Evolutionary conservation across 2,113 vertebrate genomes (phyloP).

Genomic region (Origma solitaria): DNA sequence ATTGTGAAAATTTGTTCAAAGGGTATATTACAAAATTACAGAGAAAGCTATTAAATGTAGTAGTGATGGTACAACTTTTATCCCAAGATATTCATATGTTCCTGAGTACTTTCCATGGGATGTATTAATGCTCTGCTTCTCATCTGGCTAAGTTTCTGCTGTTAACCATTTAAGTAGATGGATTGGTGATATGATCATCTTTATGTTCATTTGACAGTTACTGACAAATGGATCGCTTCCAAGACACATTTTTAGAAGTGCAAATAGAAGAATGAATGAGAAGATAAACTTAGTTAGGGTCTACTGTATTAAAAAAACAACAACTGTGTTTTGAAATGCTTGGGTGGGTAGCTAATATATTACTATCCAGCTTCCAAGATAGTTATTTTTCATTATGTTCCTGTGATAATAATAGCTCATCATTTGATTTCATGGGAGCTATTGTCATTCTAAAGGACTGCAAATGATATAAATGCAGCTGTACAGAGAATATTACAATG

Average conservation of each 20-base stretch:
- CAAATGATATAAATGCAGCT: slow-evolving; percentile 49
- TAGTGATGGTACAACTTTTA: background rate
- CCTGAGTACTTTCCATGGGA: background rate
- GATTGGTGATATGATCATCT: background rate
- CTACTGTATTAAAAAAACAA: background rate
- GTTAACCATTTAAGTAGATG: background rate
- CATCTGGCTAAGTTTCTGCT: background rate
- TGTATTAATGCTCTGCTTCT: background rate
- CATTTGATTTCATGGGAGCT: slow-evolving; percentile 39
- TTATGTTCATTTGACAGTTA: background rate
- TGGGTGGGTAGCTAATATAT: background rate
- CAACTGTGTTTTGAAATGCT: background rate
- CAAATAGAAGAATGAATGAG: background rate
- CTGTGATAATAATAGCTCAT: slow-evolving; percentile 37
- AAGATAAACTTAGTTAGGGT: background rate
- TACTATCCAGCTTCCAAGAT: background rate
- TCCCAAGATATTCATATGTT: background rate
- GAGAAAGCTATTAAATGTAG: background rate
- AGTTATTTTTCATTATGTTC: slow-evolving; percentile 43
- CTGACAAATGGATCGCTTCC: background rate
- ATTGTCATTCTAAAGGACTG: slow-evolving; percentile 43
- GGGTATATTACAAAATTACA: background rate
- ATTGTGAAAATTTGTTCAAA: background rate
- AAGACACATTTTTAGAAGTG: background rate
- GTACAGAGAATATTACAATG: slow-evolving; percentile 48